These are phyloP conservation scores for Microcebus ravelobensis DNA, from an alignment of 2,113 vertebrate genomes.

Conservation along the genomic window DNA sequence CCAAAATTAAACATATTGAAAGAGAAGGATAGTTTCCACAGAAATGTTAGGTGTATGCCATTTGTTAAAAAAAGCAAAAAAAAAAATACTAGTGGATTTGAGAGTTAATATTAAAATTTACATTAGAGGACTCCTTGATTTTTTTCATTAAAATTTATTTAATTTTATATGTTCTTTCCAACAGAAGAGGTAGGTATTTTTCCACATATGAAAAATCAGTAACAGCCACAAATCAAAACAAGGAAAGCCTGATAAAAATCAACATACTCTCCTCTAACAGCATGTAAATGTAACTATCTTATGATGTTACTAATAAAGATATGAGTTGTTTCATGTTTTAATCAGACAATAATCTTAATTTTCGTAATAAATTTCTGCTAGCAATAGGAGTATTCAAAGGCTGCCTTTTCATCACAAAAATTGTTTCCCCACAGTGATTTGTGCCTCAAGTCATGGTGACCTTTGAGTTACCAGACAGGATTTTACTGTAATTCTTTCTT, in stretches of 20 bases:
- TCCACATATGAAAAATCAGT: constrained; percentile 82
- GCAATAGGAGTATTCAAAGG: constrained; percentile 79
- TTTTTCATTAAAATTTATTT: constrained; percentile 85
- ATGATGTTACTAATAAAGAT: constrained; percentile 74
- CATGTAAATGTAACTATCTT: constrained; percentile 70
- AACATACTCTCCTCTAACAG: constrained; percentile 80
- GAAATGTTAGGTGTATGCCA: constrained; percentile 58
- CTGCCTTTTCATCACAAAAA: constrained; percentile 81
- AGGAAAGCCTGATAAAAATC: constrained; percentile 83
- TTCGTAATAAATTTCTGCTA: constrained; percentile 82
- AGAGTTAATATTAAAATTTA: constrained; percentile 72
- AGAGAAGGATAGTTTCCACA: constrained; percentile 57
- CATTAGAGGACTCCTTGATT: constrained; percentile 82
- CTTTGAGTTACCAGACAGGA: constrained; percentile 79
- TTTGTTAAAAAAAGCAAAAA: constrained; percentile 57
- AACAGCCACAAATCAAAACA: constrained; percentile 84
- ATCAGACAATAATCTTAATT: constrained; percentile 82
- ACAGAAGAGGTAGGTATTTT: constrained; percentile 89
- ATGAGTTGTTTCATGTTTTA: constrained; percentile 80
- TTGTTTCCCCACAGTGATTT: constrained; percentile 83
- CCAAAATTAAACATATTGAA: constrained; percentile 71
- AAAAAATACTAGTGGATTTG: not conserved
- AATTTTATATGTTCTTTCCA: constrained; percentile 86
- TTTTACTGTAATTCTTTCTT: constrained; percentile 82
- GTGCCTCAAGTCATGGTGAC: constrained; percentile 76